Evolutionary conservation across 2,113 vertebrate genomes (phyloP).

Genomic region (Benitochromis conjunctus): DNA sequence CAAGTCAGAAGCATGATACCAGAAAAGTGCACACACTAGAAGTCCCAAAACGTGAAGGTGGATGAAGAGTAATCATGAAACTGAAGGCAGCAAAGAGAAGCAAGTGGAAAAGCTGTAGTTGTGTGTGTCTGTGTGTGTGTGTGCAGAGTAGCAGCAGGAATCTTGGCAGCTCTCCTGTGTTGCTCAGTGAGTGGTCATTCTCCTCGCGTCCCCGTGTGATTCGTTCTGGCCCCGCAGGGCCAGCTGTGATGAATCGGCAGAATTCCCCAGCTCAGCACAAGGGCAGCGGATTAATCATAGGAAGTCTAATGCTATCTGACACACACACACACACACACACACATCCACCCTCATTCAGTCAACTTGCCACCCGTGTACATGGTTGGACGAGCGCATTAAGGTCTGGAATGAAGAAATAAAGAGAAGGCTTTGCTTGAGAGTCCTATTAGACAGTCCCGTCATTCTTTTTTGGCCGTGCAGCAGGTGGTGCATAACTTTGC

Average conservation of each 20-base stretch:
- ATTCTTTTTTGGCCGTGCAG: conserved; percentile 33
- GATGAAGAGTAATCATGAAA: conserved; percentile 10
- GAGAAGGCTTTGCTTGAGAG: conserved; percentile 27
- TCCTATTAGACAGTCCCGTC: conserved; percentile 34
- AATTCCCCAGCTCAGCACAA: conserved; percentile 65
- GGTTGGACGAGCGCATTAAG: conserved; percentile 29
- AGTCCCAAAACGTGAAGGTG: not conserved
- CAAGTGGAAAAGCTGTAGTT: not conserved
- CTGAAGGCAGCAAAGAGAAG: conserved; percentile 21
- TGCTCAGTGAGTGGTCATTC: conserved; percentile 67
- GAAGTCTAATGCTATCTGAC: conserved; percentile 62
- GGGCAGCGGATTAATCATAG: conserved; percentile 64
- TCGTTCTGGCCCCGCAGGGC: conserved; percentile 52
- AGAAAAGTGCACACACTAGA: not conserved
- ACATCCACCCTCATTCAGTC: conserved; percentile 6
- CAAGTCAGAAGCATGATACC: not conserved
- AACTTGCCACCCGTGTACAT: conserved; percentile 15
- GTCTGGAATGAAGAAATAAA: conserved; percentile 48
- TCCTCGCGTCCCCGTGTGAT: conserved; percentile 59
- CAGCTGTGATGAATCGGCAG: conserved; percentile 75
- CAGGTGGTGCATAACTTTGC: conserved; percentile 27
- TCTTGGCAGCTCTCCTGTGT: conserved; percentile 60
- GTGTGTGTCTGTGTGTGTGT: not conserved
- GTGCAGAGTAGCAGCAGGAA: conserved; percentile 16
- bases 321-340: conserved; percentile 21